Conservation (phyloP, 2,113 vertebrate genomes). For the Brachypteracias leptosomus region DNA sequence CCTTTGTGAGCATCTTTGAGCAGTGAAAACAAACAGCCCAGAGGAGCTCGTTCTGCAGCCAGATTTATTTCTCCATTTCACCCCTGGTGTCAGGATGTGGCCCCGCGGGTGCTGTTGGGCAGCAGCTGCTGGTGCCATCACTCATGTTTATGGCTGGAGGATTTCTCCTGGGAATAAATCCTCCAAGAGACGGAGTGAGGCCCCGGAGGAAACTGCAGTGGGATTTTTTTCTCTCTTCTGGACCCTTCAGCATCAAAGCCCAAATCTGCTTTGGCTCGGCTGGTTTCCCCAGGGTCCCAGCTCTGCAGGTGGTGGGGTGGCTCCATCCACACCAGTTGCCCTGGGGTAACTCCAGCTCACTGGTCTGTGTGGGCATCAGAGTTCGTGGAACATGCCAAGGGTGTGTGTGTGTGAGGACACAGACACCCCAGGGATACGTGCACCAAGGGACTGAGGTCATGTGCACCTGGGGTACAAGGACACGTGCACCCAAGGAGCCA, state of each 20-base stretch:
- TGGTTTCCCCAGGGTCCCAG: not conserved
- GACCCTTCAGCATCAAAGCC: not conserved
- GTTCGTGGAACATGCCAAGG: rapidly evolving
- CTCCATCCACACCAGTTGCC: not conserved
- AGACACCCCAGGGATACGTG: too few relatives aligned
- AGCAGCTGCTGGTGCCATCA: not conserved
- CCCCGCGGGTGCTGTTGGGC: too few relatives aligned
- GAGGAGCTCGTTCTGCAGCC: not conserved
- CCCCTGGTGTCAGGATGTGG: rapidly evolving
- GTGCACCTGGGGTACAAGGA: too few relatives aligned
- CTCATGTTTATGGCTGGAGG: not conserved
- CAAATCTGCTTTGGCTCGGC: not conserved
- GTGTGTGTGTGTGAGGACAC: not conserved
- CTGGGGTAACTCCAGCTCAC: not conserved
- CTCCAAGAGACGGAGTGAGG: rapidly evolving
- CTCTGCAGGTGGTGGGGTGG: not conserved
- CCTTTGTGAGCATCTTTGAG: not conserved
- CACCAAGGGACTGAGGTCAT: too few relatives aligned
- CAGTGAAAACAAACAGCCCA: not conserved
- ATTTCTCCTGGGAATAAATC: not conserved
- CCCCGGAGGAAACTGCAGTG: not conserved
- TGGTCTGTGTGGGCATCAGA: rapidly evolving
- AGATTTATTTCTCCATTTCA: not conserved
- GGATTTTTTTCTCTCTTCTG: not conserved
- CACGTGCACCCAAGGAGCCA: too few relatives aligned